These are phyloP conservation scores for Catharus minimus DNA, from an alignment of 2,113 vertebrate genomes.

Conservation along the genomic window DNA sequence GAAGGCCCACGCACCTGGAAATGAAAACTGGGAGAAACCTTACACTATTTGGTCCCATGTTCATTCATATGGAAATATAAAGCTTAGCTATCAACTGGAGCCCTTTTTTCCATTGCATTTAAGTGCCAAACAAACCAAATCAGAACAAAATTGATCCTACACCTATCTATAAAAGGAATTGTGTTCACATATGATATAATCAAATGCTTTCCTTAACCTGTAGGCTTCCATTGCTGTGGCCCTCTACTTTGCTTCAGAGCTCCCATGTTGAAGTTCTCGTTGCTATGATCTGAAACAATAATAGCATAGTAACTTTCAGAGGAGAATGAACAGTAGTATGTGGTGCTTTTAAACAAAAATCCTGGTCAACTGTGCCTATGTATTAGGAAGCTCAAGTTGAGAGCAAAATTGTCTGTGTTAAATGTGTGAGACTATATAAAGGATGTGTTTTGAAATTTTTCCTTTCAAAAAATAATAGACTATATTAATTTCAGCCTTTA, in stretches of 20 bases:
- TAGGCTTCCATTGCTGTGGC: neutral
- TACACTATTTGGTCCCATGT: neutral
- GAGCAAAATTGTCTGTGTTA: neutral
- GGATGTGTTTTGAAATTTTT: neutral
- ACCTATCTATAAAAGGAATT: neutral
- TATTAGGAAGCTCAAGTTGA: neutral
- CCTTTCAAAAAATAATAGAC: neutral
- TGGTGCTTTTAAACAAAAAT: neutral
- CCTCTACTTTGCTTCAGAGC: neutral
- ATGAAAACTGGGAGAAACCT: neutral
- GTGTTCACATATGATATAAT: rapidly evolving
- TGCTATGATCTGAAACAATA: neutral
- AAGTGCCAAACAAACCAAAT: neutral
- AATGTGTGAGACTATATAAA: neutral
- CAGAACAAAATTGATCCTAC: neutral
- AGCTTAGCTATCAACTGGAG: neutral
- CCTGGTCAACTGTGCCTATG: neutral
- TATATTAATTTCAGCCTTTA: neutral
- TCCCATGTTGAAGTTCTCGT: rapidly evolving
- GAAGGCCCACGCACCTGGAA: neutral
- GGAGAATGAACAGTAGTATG: neutral
- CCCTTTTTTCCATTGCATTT: neutral
- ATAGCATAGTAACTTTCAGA: neutral
- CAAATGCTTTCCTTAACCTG: neutral
- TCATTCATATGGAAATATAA: neutral